Conservation (phyloP, 1,140 invertebrate genomes). For the Adoxophyes honmai region DNA sequence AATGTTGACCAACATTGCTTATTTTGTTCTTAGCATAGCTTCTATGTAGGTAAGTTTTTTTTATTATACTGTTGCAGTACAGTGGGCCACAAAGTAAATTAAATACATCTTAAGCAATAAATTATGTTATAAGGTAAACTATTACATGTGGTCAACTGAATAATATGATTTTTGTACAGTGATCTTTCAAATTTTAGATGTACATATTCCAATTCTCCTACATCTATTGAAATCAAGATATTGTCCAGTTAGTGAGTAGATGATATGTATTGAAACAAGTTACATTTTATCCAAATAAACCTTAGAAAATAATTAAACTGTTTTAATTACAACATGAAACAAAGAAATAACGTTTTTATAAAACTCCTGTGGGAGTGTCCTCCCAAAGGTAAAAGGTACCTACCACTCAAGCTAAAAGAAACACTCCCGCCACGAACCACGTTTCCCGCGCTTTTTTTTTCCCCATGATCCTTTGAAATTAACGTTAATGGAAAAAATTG, state of each 20-base stretch:
- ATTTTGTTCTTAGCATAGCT: conserved; percentile 37
- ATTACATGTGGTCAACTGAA: conserved; percentile 11
- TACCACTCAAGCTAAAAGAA: too few species aligned
- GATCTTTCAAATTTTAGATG: conserved; percentile 32
- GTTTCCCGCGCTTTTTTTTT: too few species aligned
- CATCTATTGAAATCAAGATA: conserved; percentile 40
- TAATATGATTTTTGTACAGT: conserved; percentile 51
- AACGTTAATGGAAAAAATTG: too few species aligned
- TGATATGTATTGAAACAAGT: conserved; percentile 35
- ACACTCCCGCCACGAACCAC: too few species aligned
- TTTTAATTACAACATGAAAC: too few species aligned
- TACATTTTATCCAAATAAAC: conserved; percentile 16
- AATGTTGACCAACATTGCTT: conserved; percentile 18
- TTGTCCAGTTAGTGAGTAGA: conserved; percentile 39
- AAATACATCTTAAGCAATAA: conserved; percentile 8
- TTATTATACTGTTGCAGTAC: conserved; percentile 46
- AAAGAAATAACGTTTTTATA: too few species aligned
- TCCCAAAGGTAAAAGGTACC: too few species aligned
- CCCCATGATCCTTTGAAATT: too few species aligned
- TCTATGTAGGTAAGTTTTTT: conserved; percentile 58
- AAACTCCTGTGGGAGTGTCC: too few species aligned
- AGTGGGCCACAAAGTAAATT: conserved; percentile 22
- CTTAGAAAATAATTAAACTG: neutral
- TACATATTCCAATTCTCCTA: conserved; percentile 33
- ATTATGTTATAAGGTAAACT: conserved; percentile 11